Percentiles rank a stretch among this genome's conserved stretches.
Evolutionary conservation across 2,113 vertebrate genomes (phyloP).

Genomic region (Otocyon megalotis): DNA sequence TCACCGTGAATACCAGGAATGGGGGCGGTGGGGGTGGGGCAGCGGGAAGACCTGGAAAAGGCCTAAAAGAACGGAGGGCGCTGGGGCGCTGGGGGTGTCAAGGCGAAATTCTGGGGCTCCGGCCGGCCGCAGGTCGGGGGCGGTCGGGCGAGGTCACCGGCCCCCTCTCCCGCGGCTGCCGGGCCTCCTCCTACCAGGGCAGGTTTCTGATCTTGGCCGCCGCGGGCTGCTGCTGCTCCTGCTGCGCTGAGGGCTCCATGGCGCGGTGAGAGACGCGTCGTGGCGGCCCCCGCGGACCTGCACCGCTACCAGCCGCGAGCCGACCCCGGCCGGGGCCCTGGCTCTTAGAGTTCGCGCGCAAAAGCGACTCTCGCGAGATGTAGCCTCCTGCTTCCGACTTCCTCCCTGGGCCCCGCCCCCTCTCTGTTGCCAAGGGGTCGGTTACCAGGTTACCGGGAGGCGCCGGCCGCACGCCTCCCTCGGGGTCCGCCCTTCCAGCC

Average conservation of each 20-base stretch:
- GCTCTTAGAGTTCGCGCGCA: slow-evolving; percentile 69
- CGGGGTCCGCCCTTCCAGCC: accelerated
- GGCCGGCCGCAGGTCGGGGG: background rate
- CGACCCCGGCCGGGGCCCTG: accelerated
- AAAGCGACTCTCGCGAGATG: slow-evolving; percentile 71
- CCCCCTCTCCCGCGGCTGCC: background rate
- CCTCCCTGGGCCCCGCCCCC: slow-evolving; percentile 69
- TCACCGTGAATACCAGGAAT: background rate
- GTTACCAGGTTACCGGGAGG: slow-evolving; percentile 76
- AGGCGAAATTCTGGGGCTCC: background rate
- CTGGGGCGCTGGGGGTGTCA: background rate
- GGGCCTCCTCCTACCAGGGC: slow-evolving; percentile 83
- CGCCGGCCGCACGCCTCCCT: accelerated
- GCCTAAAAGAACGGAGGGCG: background rate
- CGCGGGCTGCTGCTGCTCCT: slow-evolving; percentile 42
- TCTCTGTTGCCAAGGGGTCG: slow-evolving; percentile 63
- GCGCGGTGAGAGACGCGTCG: background rate
- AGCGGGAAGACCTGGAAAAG: background rate
- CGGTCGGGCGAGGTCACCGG: too few relatives aligned
- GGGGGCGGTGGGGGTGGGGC: background rate
- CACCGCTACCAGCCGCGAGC: accelerated
- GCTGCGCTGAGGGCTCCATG: slow-evolving; percentile 73
- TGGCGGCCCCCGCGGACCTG: accelerated
- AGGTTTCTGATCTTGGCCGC: slow-evolving; percentile 80
- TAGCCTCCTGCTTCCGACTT: slow-evolving; percentile 15